Conservation (phyloP, 2,888 invertebrate genomes). For the Cordilura impudica region DNA sequence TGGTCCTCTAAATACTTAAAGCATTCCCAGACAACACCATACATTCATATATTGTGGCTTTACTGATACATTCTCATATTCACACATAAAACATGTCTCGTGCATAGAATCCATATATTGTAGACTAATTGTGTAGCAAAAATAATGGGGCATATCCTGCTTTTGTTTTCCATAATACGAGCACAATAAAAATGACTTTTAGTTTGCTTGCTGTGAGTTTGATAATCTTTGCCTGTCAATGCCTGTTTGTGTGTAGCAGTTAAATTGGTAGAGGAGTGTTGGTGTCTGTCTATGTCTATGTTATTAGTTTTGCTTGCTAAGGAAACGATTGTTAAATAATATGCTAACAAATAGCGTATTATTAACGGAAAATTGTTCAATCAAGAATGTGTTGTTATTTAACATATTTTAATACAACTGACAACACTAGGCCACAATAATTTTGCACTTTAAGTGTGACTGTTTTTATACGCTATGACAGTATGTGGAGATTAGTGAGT, state of each 20-base stretch:
- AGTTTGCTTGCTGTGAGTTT: no score
- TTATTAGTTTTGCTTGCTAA: neutral
- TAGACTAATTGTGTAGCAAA: conserved; percentile 10
- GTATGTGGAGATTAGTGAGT: no score
- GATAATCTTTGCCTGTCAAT: no score
- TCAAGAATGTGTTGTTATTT: neutral
- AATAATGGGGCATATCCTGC: conserved; percentile 25
- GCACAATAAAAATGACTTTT: neutral
- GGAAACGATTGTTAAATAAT: neutral
- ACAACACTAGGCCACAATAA: no score
- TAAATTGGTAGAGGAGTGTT: no score
- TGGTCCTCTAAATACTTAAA: neutral
- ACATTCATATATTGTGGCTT: no score
- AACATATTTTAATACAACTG: neutral
- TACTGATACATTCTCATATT: conserved; percentile 32
- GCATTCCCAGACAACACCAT: neutral
- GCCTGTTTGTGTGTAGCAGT: neutral
- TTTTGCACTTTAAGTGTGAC: no score
- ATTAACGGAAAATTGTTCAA: neutral
- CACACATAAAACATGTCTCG: conserved; percentile 64
- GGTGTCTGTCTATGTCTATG: no score
- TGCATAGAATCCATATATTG: conserved; percentile 16
- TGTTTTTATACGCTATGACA: no score
- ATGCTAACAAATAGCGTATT: neutral
- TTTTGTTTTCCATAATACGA: conserved; percentile 10